Base-by-base conservation (phyloP, 2,888 invertebrate genomes). In the Phaedon cochleariae region DNA sequence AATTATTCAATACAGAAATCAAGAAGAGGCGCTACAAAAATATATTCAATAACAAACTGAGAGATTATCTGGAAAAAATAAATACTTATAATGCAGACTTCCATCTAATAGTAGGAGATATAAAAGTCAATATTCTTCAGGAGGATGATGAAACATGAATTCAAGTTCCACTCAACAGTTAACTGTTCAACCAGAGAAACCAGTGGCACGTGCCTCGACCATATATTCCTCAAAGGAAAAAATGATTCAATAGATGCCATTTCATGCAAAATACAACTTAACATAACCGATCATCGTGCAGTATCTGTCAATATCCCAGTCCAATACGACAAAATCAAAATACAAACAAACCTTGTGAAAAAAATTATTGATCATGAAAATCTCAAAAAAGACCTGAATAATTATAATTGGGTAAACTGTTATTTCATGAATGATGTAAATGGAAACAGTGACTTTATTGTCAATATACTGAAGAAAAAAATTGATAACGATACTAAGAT, bases 291-390 rank as follows among this genome's bases (percentile, higher is more conserved):
- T 15, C 49, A 21, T 21, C 21, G 49, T 51, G 49, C 49, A 51
- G 21, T 51, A 21, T 51, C 49, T 51, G 21, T 51, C n/a, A 51
- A 51, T 51, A 51, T 51, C 21, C 49, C 49, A 51, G 49, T 20
- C 18, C 18, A 51, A 51, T 51, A 21, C 49, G 49, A 51, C 22
- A n/a, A 18, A 20, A 51, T 51, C 49, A 51, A 21, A 21, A 51
- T 21, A 51, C 49, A 21, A 51, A 51, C 49, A 22, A 51, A 51
- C 49, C 49, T 5, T 22, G 49, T 21, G 12, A 20, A 51, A 51
- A 51, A 51, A 51, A 2, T 51, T n/a, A 51, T 51, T 51, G n/a
- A 51, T 21, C 21, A 51, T 51, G 49, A 51, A 20, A 51, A 22
- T 51, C 21, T 51, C 49, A 51, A 51, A 21, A 51, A 51, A 18